Conservation (phyloP, 1,140 invertebrate species). For the Oscheius sp. region DNA sequence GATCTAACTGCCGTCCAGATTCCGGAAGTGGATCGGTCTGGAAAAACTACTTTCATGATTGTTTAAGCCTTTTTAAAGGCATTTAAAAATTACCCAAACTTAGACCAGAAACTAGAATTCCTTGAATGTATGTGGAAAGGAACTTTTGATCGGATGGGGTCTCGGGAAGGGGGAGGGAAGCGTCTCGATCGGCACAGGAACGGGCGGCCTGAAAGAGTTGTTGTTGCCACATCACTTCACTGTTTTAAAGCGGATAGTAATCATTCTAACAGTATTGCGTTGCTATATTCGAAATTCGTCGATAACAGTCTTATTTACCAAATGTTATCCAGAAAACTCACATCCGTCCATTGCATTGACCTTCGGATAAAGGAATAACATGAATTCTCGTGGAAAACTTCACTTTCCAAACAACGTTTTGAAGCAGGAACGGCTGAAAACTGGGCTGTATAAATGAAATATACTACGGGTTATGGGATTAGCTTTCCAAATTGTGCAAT, state of each 20-base stretch:
- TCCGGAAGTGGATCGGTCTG: neutral
- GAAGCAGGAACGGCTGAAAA: neutral
- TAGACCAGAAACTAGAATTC: neutral
- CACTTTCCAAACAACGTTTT: neutral
- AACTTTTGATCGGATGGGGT: neutral
- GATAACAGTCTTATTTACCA: too few species aligned
- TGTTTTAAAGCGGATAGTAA: too few species aligned
- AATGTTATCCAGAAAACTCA: neutral
- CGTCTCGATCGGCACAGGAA: neutral
- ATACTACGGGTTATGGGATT: too few species aligned
- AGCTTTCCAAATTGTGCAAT: too few species aligned
- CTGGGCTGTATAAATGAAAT: too few species aligned
- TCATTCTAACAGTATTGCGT: too few species aligned
- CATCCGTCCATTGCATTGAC: neutral
- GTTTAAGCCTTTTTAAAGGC: neutral
- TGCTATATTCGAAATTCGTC: too few species aligned
- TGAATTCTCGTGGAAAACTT: neutral
- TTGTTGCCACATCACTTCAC: too few species aligned
- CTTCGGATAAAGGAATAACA: neutral
- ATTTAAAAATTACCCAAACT: neutral
- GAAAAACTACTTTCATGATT: neutral
- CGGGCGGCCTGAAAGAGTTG: neutral
- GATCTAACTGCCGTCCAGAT: slow-evolving; percentile 19
- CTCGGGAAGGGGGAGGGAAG: neutral
- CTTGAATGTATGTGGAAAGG: neutral